phyloP scores from a whole-genome alignment of 2,888 invertebrate genomes.

The Eugnorisma glareosa region DNA sequence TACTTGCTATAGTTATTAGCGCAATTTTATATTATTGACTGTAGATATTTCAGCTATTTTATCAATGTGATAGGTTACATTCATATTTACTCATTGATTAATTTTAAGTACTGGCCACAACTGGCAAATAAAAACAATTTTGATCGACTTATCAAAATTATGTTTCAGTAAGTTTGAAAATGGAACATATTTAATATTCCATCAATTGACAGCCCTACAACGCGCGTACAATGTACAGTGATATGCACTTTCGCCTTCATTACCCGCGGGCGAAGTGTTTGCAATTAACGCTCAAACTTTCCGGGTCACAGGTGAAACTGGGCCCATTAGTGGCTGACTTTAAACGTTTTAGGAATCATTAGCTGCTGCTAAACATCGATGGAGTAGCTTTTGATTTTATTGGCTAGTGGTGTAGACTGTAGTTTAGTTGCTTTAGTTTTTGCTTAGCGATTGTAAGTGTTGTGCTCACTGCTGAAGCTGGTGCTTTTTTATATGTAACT shows the following conservation, averaged over 20 bases:
- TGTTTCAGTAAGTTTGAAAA: neutral
- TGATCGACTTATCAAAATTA: neutral
- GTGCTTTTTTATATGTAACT: neutral
- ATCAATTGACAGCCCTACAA: constrained; percentile 60
- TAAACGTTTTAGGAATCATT: constrained; percentile 72
- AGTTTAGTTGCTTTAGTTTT: neutral
- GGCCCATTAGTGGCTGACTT: constrained; percentile 78
- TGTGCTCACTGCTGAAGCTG: neutral
- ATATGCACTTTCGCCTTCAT: constrained; percentile 84
- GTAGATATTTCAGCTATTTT: neutral
- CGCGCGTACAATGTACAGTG: constrained; percentile 74
- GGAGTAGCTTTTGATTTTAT: constrained; percentile 44
- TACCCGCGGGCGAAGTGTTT: constrained; percentile 77
- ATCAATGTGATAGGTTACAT: neutral
- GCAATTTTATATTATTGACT: too few relatives aligned
- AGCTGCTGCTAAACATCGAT: constrained; percentile 62
- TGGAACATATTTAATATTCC: neutral
- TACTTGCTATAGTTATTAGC: neutral
- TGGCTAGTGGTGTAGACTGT: neutral
- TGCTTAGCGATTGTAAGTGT: neutral
- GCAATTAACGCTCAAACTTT: constrained; percentile 83
- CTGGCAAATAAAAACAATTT: neutral
- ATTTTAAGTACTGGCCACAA: neutral
- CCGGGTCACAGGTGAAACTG: constrained; percentile 81
- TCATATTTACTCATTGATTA: neutral